Percentiles rank a stretch among this genome's conserved stretches.
Evolutionary conservation across 2,113 vertebrate genomes (phyloP).

Genomic region (Pao palembangensis): DNA sequence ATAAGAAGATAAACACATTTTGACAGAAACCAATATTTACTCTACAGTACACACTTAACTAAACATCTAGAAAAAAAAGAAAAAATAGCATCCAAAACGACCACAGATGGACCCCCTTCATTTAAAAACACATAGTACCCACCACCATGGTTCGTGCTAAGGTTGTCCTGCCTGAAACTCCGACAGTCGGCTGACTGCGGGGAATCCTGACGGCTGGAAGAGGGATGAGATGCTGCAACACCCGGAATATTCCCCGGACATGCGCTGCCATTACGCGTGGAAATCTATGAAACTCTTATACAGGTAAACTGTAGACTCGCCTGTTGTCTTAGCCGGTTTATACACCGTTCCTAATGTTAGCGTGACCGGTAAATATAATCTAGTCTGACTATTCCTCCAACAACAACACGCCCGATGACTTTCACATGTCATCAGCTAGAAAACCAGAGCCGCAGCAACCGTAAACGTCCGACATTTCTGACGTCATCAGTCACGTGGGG

Average conservation of each 20-base stretch:
- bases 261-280: slow-evolving; percentile 24
- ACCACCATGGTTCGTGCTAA: slow-evolving; percentile 48
- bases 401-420: slow-evolving; percentile 15
- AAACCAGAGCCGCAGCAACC: not conserved
- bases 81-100: not conserved
- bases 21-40: too few relatives aligned
- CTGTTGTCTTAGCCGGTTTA: not conserved
- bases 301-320: not conserved
- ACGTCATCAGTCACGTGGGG: not conserved
- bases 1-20: too few relatives aligned
- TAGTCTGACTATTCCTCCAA: not conserved
- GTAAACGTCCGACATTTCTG: slow-evolving; percentile 26
- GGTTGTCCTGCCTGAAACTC: slow-evolving; percentile 5
- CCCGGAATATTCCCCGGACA: slow-evolving; percentile 32
- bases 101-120: not conserved
- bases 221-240: slow-evolving; percentile 5
- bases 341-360: not conserved
- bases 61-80: too few relatives aligned
- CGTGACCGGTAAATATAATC: not conserved
- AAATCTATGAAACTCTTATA: not conserved
- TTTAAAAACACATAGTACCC: slow-evolving; percentile 17
- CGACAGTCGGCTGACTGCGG: not conserved
- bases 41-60: too few relatives aligned
- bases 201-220: not conserved
- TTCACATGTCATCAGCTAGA: slow-evolving; percentile 25